Percentiles rank a stretch among this genome's conserved stretches.
Evolutionary conservation across 92 coral and sea anemone genomes (phyloP).

Genomic region (Epizoanthus ramosus): DNA sequence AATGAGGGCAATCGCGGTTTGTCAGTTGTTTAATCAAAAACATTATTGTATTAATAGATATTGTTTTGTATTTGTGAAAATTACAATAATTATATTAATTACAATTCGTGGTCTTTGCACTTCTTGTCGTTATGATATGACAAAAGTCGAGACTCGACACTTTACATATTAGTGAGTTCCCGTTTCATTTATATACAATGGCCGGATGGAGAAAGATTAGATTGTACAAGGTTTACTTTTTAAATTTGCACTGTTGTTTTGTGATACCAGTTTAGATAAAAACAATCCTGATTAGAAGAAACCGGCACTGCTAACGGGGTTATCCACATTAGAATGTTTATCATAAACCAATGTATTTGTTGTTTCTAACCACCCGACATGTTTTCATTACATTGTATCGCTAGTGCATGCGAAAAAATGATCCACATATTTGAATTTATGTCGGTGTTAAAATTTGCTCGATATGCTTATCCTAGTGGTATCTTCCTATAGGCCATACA

Average conservation of each 20-base stretch:
- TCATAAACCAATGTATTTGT: neutral
- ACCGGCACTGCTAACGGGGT: neutral
- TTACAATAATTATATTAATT: neutral
- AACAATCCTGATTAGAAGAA: neutral
- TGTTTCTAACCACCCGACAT: neutral
- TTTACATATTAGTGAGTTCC: too few relatives aligned
- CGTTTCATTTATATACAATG: too few relatives aligned
- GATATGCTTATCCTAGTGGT: neutral
- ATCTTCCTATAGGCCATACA: neutral
- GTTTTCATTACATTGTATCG: neutral
- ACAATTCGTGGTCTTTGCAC: too few relatives aligned
- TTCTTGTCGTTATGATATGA: neutral
- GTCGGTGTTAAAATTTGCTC: neutral
- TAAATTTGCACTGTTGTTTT: too few relatives aligned
- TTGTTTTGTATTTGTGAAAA: neutral
- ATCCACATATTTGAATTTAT: neutral
- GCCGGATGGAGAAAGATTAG: too few relatives aligned
- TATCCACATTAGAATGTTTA: neutral
- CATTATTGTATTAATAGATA: neutral
- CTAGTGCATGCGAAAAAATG: neutral
- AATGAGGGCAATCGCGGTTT: neutral
- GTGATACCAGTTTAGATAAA: neutral
- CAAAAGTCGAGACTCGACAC: neutral
- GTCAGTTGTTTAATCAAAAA: neutral
- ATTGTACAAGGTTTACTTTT: too few relatives aligned